These are phyloP conservation scores for Craterocephalus amniculus DNA, from an alignment of 2,797 vertebrate genomes.

Conservation along the genomic window DNA sequence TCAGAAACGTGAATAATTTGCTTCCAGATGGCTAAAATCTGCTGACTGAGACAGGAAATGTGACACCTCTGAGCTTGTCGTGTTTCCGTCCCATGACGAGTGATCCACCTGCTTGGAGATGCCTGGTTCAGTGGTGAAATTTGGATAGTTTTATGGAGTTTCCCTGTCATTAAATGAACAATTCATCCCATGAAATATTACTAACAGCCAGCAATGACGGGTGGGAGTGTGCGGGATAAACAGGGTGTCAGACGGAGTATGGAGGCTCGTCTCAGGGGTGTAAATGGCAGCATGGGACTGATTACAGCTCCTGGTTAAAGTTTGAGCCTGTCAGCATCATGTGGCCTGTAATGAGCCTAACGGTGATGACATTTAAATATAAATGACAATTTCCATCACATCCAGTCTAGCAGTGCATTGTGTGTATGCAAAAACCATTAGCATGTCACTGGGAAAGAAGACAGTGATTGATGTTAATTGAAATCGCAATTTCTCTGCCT, in stretches of 20 bases:
- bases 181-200: conserved; percentile 1
- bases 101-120: conserved; percentile 1
- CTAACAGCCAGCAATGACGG: conserved; percentile 1
- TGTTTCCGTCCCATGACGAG: too few relatives aligned
- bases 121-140: conserved; percentile 2
- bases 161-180: conserved; percentile 10
- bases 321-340: conserved; percentile 12
- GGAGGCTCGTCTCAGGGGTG: neutral
- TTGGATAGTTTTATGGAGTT: neutral
- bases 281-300: conserved; percentile 17
- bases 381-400: conserved; percentile 40
- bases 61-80: neutral
- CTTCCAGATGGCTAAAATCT: neutral
- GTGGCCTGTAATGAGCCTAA: conserved; percentile 20
- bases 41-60: neutral
- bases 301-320: conserved; percentile 26
- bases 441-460: conserved; percentile 12
- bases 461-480: conserved; percentile 52
- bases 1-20: neutral
- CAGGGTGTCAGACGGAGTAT: neutral
- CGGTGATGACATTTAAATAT: conserved; percentile 39
- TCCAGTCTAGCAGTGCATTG: neutral
- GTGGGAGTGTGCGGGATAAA: neutral
- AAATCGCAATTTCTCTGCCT: conserved; percentile 14
- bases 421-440: conserved; percentile 24